Evolutionary conservation across 2,888 invertebrate species (phyloP).

Genomic region (Erynnis tages): DNA sequence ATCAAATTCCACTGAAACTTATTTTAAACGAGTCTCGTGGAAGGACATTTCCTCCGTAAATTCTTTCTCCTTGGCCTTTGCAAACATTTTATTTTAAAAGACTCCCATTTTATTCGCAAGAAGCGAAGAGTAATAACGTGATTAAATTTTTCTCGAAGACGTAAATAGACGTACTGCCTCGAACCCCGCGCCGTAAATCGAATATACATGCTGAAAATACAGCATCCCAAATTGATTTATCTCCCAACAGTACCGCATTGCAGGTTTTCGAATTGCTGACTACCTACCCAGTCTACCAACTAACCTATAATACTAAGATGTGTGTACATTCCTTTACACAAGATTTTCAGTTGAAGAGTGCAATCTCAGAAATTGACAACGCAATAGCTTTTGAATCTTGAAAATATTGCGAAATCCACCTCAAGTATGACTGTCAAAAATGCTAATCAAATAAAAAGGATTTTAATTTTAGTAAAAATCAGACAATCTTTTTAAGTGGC

Average conservation of each 20-base stretch:
- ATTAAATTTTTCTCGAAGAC: slow-evolving; percentile 21
- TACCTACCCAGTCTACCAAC: neutral
- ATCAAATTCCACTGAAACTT: too few relatives aligned
- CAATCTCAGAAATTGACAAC: too few relatives aligned
- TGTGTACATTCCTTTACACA: too few relatives aligned
- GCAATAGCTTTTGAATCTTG: too few relatives aligned
- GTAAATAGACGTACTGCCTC: slow-evolving; percentile 6
- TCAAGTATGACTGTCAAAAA: too few relatives aligned
- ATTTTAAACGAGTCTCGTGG: neutral
- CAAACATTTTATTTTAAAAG: neutral
- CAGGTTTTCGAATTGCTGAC: neutral
- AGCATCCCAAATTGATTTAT: slow-evolving; percentile 28
- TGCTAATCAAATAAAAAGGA: too few relatives aligned
- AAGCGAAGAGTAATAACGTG: slow-evolving; percentile 1
- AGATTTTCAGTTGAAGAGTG: too few relatives aligned
- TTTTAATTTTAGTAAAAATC: too few relatives aligned
- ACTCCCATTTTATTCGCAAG: neutral
- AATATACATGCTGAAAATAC: slow-evolving; percentile 9
- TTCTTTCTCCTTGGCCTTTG: neutral
- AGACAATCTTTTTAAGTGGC: too few relatives aligned
- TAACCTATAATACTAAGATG: neutral
- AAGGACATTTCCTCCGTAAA: neutral
- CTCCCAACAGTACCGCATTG: slow-evolving; percentile 23
- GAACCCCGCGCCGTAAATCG: neutral
- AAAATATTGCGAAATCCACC: too few relatives aligned